Evolutionary conservation across 2,113 vertebrate genomes (phyloP).

Genomic region (Stercorarius parasiticus): DNA sequence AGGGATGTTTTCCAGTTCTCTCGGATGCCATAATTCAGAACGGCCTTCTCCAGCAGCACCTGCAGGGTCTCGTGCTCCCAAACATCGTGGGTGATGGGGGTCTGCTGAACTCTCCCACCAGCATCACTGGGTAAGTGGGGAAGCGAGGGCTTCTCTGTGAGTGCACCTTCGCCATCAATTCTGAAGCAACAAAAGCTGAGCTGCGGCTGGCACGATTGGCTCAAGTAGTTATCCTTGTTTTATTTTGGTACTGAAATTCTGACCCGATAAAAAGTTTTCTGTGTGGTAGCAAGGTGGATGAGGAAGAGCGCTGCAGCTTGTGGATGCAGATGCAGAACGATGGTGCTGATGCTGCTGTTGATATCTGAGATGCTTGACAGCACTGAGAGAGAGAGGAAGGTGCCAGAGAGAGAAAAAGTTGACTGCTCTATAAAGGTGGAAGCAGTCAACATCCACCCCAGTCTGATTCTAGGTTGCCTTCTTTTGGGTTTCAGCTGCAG

Average conservation of each 20-base stretch:
- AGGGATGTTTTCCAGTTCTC: conserved; percentile 30
- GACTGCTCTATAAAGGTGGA: rapidly evolving
- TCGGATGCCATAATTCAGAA: not conserved
- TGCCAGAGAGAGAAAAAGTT: not conserved
- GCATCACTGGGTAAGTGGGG: conserved; percentile 41
- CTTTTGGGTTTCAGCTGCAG: not conserved
- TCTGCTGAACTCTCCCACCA: conserved; percentile 8
- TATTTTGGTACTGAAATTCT: not conserved
- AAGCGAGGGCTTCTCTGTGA: not conserved
- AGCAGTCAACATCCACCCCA: not conserved
- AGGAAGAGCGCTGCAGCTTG: not conserved
- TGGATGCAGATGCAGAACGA: not conserved
- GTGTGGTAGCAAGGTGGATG: not conserved
- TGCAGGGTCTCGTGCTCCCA: conserved; percentile 9
- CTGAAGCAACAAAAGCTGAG: not conserved
- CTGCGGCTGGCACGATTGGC: rapidly evolving
- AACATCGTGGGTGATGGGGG: conserved; percentile 31
- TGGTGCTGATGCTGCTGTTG: not conserved
- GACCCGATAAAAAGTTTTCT: rapidly evolving
- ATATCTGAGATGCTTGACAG: not conserved
- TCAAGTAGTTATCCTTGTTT: rapidly evolving
- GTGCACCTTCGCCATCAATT: not conserved
- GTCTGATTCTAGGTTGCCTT: not conserved
- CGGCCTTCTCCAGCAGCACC: not conserved
- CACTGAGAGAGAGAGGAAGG: not conserved